Evolutionary conservation across 2,797 vertebrate genomes (phyloP).

Genomic region (Scarus forsteni): DNA sequence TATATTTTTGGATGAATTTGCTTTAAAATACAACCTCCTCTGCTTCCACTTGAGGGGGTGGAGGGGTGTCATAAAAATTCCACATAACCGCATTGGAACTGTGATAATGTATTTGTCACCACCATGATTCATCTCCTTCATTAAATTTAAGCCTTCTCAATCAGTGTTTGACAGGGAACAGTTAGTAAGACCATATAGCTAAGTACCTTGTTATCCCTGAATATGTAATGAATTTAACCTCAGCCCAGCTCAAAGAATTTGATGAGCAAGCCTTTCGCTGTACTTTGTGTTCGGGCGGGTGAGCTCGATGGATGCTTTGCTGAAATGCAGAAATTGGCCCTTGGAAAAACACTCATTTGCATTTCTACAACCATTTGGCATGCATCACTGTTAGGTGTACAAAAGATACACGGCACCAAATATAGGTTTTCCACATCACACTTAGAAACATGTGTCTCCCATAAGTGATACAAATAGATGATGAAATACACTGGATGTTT

Average conservation of each 20-base stretch:
- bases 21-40: neutral
- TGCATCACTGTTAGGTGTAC: conserved; percentile 13
- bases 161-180: conserved; percentile 48
- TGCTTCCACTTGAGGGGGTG: neutral
- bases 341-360: conserved; percentile 55
- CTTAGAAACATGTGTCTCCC: conserved; percentile 13
- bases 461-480: conserved; percentile 37
- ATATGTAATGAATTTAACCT: conserved; percentile 64
- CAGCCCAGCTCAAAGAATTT: conserved; percentile 47
- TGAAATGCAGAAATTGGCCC: conserved; percentile 59
- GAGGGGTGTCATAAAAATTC: conserved; percentile 16
- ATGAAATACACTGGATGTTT: conserved; percentile 40
- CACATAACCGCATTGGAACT: conserved; percentile 35
- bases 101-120: conserved; percentile 17
- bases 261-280: conserved; percentile 59
- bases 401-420: conserved; percentile 39
- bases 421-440: conserved; percentile 33
- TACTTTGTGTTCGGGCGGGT: conserved; percentile 40
- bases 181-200: conserved; percentile 33
- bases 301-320: conserved; percentile 39
- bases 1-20: conserved; percentile 24
- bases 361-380: conserved; percentile 56
- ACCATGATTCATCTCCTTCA: conserved; percentile 36
- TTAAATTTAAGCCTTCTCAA: conserved; percentile 32
- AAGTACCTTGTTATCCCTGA: conserved; percentile 67